Evolutionary conservation across 2,113 vertebrate species (phyloP), one percentile per base, ranked within the genome.

Genomic region (Oreochromis spilurus): DNA sequence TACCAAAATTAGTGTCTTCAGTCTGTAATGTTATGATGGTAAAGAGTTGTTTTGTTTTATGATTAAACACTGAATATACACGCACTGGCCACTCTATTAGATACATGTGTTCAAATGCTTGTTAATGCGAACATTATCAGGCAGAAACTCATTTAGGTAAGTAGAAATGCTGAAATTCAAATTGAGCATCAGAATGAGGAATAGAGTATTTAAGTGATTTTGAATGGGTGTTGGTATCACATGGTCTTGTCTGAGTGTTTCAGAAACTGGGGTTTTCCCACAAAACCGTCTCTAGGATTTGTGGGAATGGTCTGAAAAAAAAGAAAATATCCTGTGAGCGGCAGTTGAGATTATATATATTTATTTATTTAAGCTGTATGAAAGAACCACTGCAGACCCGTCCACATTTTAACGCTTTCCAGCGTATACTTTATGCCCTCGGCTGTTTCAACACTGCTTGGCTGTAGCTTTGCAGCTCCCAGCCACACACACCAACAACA

Each of bases 351-450:
- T 6, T 62, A 26, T 26, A 26, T 26, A 6, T 31, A 31, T 31
- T 34, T 34, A 60, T 60, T 55, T 55, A 55, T 55, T 60, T 60
- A 60, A 19, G 58, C 16, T 0, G 9, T 19, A 34, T 60, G 29
- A 60, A 60, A 0, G 57, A 34, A 0, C 29, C 29, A 60, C 57
- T 19, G 57, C 57, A 60, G 57, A 31, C 16, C 5, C 1, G 9
- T 19, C 57, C 2, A 60, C 57, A 19, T 60, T 60, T 17, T 60
- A 10, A 8, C 8, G 3, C 57, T 60, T 26, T 60, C 5, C 57
- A 60, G 26, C 26, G 5, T 60, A 0, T 34, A 60, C 57, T 6
- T 60, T 60, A 60, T 60, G 26, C 16, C 14, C 0, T 60, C 57
- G 17, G 57, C 16, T 60, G 57, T 34, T 60, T 60, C 16, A 34